Percentiles rank a stretch among this genome's conserved stretches.
phyloP scores from a whole-genome alignment of 1,140 invertebrate species.

The Caerostris darwini region DNA sequence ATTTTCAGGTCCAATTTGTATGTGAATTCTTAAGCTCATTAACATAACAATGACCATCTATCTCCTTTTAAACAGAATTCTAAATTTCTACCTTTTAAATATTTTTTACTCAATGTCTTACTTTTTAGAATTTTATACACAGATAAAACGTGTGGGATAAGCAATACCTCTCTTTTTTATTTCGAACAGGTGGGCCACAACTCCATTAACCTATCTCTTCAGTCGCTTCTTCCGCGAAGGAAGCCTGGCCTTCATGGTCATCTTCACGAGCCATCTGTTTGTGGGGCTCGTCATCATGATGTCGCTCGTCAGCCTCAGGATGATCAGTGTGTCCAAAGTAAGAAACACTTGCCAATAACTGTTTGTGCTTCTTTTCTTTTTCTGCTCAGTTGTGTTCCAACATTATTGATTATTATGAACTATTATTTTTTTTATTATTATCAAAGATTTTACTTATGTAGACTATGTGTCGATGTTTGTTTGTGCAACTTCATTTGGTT shows the following conservation, averaged over 20 bases:
- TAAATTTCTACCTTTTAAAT: no score
- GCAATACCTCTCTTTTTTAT: no score
- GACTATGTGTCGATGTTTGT: no score
- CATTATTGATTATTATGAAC: neutral
- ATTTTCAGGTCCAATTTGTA: no score
- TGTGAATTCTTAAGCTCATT: no score
- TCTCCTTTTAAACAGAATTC: no score
- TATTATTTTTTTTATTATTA: neutral
- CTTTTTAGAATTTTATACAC: no score
- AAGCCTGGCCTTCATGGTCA: constrained; percentile 82
- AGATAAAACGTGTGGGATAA: no score
- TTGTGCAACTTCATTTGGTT: no score
- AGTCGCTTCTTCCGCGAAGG: constrained; percentile 81
- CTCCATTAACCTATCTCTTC: constrained; percentile 82
- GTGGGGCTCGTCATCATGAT: constrained; percentile 83
- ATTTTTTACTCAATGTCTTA: no score
- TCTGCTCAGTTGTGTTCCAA: neutral
- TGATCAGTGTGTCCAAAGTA: constrained; percentile 78
- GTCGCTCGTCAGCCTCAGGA: constrained; percentile 63
- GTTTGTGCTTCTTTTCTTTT: neutral
- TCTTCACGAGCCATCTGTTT: constrained; percentile 83
- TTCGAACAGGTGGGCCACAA: constrained; percentile 81
- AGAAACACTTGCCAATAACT: neutral
- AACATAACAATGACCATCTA: no score
- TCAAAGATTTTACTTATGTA: neutral